Conservation (phyloP, 1,140 invertebrate genomes). For the Aphis craccivora region DNA sequence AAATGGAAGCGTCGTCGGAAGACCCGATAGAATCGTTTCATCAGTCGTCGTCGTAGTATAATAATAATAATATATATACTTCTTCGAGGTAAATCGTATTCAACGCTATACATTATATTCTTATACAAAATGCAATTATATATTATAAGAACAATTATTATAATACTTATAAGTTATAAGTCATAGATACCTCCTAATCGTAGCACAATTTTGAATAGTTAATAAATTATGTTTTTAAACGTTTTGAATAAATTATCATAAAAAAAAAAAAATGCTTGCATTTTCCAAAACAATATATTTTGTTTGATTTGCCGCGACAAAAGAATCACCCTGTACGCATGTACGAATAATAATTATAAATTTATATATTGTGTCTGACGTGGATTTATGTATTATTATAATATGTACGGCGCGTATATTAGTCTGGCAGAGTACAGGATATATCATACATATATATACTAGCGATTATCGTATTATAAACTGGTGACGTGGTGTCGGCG, state of each 20-base stretch:
- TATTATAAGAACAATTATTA: background rate
- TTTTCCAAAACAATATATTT: background rate
- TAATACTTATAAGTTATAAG: background rate
- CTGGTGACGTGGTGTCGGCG: background rate
- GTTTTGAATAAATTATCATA: background rate
- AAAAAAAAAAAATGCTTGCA: background rate
- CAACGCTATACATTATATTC: background rate
- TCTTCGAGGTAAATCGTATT: background rate
- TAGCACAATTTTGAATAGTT: background rate
- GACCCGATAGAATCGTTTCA: background rate
- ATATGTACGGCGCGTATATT: background rate
- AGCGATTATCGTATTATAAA: background rate
- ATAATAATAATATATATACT: background rate
- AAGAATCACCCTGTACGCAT: background rate
- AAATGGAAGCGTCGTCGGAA: background rate
- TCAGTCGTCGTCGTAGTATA: background rate
- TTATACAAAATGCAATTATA: background rate
- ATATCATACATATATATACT: background rate
- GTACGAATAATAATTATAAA: background rate
- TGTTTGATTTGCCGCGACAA: background rate
- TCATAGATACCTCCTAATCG: background rate
- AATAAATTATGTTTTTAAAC: background rate
- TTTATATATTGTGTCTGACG: constrained; percentile 7
- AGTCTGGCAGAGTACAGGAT: background rate
- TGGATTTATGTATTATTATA: constrained; percentile 18